A percentile compares a stretch with the other conserved stretches of the same genome.
Conservation (phyloP, 2,113 vertebrate genomes). For the Elgaria multicarinata region DNA sequence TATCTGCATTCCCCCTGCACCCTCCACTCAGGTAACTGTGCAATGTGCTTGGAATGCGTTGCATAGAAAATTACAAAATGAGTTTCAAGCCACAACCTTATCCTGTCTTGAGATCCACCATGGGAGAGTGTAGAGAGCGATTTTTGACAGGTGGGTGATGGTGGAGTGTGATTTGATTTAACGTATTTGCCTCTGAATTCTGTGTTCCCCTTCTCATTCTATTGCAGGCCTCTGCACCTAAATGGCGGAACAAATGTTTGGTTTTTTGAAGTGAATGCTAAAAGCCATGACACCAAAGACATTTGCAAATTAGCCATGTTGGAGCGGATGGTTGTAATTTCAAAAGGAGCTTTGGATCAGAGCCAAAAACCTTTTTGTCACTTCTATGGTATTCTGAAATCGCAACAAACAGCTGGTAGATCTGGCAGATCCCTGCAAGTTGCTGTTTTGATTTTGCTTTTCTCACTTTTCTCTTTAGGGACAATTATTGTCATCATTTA, state of each 20-base stretch:
- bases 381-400: slow-evolving; percentile 11
- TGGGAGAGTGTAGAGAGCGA: neutral
- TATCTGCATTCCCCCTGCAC: too few species aligned
- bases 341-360: neutral
- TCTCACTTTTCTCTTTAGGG: neutral
- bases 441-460: neutral
- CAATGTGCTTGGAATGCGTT: neutral
- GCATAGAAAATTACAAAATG: neutral
- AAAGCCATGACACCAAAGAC: neutral
- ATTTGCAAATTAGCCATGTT: neutral
- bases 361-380: neutral
- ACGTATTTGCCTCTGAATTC: neutral
- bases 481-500: neutral
- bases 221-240: neutral
- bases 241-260: neutral
- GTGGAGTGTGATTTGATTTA: neutral
- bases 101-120: neutral
- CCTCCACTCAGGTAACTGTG: neutral
- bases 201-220: neutral
- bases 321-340: neutral
- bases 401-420: neutral
- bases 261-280: neutral
- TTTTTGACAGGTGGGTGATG: neutral
- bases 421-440: neutral
- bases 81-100: neutral